These are phyloP conservation scores for Tetramorium simillimum DNA, from an alignment of 1,140 invertebrate genomes.

Conservation along the genomic window DNA sequence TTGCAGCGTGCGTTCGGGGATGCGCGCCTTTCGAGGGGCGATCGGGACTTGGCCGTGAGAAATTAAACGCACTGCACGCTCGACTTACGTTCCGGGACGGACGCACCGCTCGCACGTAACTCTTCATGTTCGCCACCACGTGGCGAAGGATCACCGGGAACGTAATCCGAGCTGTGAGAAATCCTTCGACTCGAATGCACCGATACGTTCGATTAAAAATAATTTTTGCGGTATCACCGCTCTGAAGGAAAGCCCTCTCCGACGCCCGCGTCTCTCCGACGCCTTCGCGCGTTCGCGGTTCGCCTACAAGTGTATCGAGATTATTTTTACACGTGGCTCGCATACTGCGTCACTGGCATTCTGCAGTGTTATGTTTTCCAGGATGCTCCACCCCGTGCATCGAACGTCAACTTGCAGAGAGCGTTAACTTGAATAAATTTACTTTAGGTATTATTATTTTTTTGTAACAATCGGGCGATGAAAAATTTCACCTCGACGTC, in stretches of 20 bases:
- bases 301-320: constrained; percentile 23
- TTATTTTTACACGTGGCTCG: constrained; percentile 56
- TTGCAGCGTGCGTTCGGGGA: constrained; percentile 7
- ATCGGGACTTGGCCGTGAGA: constrained; percentile 35
- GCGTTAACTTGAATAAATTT: no score
- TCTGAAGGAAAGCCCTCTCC: neutral
- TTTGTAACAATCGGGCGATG: neutral
- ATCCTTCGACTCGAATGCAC: neutral
- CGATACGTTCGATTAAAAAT: neutral
- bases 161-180: neutral
- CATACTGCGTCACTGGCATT: constrained; percentile 36
- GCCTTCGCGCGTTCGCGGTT: neutral
- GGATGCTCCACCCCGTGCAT: neutral
- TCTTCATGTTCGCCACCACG: neutral
- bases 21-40: constrained; percentile 31
- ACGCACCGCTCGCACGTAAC: neutral
- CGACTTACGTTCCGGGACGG: constrained; percentile 15
- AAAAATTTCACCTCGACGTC: neutral
- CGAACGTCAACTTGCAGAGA: neutral
- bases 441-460: neutral
- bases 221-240: neutral
- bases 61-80: constrained; percentile 4
- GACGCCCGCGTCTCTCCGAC: neutral
- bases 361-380: neutral
- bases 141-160: neutral